A percentile compares a stretch with the other conserved stretches of the same genome.
These are phyloP conservation scores for Phoeniculus purpureus DNA, from an alignment of 2,797 vertebrate genomes.

Conservation along the genomic window DNA sequence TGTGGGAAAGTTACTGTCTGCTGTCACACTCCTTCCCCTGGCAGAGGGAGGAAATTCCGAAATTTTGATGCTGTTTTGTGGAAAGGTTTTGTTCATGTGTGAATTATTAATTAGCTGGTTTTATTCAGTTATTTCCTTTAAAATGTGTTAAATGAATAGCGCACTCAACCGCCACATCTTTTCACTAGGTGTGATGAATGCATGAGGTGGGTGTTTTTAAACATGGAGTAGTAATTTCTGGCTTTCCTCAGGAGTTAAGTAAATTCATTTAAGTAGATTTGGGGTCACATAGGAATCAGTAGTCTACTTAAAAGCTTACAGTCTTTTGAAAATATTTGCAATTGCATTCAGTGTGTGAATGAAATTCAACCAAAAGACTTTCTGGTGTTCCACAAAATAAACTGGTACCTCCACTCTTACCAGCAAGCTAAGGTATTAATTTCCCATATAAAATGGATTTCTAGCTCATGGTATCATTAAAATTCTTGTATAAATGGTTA, in stretches of 20 bases:
- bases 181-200: neutral
- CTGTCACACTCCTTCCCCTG: neutral
- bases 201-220: neutral
- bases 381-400: neutral
- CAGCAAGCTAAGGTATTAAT: neutral
- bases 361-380: neutral
- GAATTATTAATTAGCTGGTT: neutral
- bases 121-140: neutral
- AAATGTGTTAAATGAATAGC: neutral
- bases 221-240: neutral
- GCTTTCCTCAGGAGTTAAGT: neutral
- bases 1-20: neutral
- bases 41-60: neutral
- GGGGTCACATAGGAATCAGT: neutral
- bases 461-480: neutral
- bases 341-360: neutral
- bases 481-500: neutral
- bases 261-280: neutral
- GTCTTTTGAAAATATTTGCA: conserved; percentile 2
- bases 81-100: neutral
- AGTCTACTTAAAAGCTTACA: neutral
- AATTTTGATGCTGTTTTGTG: neutral
- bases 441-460: conserved; percentile 4
- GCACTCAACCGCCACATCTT: neutral
- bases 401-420: neutral